phyloP scores from a whole-genome alignment of 2,113 vertebrate species.

The Malurus elegans region DNA sequence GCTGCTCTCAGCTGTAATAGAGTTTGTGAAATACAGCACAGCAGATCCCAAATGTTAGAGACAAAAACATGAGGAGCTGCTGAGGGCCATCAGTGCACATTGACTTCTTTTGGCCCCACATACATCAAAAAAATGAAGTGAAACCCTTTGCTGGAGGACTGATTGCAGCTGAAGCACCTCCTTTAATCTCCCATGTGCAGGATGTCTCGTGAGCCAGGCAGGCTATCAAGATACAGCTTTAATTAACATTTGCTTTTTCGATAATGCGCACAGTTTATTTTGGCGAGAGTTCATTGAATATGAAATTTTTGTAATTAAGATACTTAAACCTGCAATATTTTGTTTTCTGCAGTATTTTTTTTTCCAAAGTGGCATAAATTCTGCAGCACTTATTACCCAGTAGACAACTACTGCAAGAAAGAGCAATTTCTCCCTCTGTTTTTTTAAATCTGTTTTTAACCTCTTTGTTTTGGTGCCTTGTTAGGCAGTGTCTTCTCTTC shows the following conservation, averaged over 20 bases:
- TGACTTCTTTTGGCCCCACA: constrained; percentile 53
- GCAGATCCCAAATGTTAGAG: constrained; percentile 9
- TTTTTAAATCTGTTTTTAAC: constrained; percentile 11
- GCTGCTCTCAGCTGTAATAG: neutral
- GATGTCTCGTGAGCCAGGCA: constrained; percentile 61
- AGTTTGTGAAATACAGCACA: constrained; percentile 53
- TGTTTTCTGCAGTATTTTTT: constrained; percentile 61
- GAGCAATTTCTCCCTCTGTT: constrained; percentile 22
- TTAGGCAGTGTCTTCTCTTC: neutral
- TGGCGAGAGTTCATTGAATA: constrained; percentile 75
- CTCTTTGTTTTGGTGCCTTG: neutral
- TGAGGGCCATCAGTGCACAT: constrained; percentile 11
- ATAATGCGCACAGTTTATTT: constrained; percentile 76
- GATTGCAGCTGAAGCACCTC: constrained; percentile 63
- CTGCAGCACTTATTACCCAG: constrained; percentile 53
- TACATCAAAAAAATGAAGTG: constrained; percentile 62
- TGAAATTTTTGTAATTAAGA: constrained; percentile 77
- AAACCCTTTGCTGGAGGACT: constrained; percentile 35
- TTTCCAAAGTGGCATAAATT: constrained; percentile 61
- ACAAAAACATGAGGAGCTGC: constrained; percentile 55
- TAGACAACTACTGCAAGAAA: constrained; percentile 53
- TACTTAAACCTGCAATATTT: constrained; percentile 73
- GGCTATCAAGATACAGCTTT: constrained; percentile 74
- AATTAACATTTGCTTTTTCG: constrained; percentile 79
- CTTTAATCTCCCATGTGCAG: constrained; percentile 67